Evolutionary conservation across 2,113 vertebrate genomes (phyloP).

Genomic region (Sapajus apella): DNA sequence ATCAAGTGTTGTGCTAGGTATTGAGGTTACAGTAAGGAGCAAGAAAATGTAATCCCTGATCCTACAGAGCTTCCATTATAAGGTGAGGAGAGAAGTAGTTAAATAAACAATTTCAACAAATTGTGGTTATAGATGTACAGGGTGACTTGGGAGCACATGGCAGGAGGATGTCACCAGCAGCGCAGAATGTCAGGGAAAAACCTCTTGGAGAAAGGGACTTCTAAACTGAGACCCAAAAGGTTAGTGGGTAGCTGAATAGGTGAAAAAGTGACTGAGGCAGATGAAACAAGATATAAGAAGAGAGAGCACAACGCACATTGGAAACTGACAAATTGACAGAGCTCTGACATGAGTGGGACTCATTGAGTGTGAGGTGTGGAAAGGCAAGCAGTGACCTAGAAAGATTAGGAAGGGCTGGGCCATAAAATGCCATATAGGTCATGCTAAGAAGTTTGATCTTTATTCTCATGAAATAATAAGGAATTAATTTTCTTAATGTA

Average conservation of each 20-base stretch:
- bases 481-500: neutral
- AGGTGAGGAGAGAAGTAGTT: neutral
- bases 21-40: neutral
- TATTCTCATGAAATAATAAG: neutral
- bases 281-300: neutral
- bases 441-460: neutral
- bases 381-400: neutral
- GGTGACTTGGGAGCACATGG: neutral
- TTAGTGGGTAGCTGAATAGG: neutral
- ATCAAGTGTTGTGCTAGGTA: neutral
- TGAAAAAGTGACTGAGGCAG: neutral
- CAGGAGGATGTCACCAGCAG: neutral
- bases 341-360: neutral
- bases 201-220: neutral
- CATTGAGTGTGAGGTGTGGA: neutral
- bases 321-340: neutral
- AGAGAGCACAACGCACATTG: neutral
- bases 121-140: neutral
- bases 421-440: neutral
- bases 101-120: neutral
- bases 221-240: neutral
- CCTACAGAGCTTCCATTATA: neutral
- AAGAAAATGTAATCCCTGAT: neutral
- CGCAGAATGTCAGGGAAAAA: neutral
- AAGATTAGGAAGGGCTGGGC: neutral